A percentile compares a stretch with the other conserved stretches of the same genome.
phyloP scores from a whole-genome alignment of 2,113 vertebrate genomes.

The Plotosus lineatus region DNA sequence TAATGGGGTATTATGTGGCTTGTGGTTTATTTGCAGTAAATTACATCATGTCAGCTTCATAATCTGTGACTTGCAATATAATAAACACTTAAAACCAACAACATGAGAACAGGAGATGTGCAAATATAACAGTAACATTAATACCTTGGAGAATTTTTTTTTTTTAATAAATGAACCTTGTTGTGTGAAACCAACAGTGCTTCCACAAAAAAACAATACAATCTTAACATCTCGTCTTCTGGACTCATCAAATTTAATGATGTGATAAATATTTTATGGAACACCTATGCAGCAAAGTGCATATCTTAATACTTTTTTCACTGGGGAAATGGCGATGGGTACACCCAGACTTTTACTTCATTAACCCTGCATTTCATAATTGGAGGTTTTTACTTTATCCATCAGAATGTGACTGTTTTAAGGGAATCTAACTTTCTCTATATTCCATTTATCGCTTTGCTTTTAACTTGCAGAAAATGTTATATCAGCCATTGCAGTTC shows the following conservation, averaged over 20 bases:
- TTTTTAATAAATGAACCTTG: slow-evolving; percentile 64
- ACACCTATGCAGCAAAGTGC: slow-evolving; percentile 72
- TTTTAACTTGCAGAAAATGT: slow-evolving; percentile 57
- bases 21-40: too few species aligned
- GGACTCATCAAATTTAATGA: slow-evolving; percentile 82
- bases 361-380: slow-evolving; percentile 51
- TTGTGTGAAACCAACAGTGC: slow-evolving; percentile 59
- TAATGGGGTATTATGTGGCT: not conserved
- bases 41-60: slow-evolving; percentile 61
- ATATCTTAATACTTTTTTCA: slow-evolving; percentile 75
- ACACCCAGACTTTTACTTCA: slow-evolving; percentile 47
- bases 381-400: slow-evolving; percentile 39
- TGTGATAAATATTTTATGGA: slow-evolving; percentile 76
- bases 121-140: slow-evolving; percentile 52
- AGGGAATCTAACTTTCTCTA: slow-evolving; percentile 43
- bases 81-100: slow-evolving; percentile 74
- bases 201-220: slow-evolving; percentile 77
- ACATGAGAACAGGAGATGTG: slow-evolving; percentile 63
- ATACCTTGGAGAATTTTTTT: slow-evolving; percentile 55
- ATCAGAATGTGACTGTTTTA: slow-evolving; percentile 50
- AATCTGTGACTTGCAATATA: slow-evolving; percentile 51
- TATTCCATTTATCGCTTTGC: slow-evolving; percentile 49
- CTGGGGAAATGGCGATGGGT: slow-evolving; percentile 63
- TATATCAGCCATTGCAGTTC: slow-evolving; percentile 44
- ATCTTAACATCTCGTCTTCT: slow-evolving; percentile 70